Percentiles rank a stretch among this genome's conserved stretches.
Evolutionary conservation across 2,888 invertebrate genomes (phyloP).

Genomic region (Plusia festucae): DNA sequence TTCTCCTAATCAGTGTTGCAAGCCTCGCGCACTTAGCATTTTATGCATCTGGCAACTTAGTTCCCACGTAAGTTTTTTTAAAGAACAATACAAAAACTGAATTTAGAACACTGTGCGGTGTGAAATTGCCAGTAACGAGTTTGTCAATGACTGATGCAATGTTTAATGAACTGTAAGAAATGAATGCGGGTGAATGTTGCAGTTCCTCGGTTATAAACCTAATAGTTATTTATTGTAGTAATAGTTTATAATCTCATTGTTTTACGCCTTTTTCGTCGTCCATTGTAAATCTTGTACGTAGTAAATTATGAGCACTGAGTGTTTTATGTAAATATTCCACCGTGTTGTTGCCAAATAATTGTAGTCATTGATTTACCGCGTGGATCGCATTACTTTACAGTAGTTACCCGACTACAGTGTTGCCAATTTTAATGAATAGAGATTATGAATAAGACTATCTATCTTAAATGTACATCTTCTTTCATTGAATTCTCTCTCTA

Average conservation of each 20-base stretch:
- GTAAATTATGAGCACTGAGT: slow-evolving; percentile 53
- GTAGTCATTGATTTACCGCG: slow-evolving; percentile 37
- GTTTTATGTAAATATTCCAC: slow-evolving; percentile 57
- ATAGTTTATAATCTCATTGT: slow-evolving; percentile 56
- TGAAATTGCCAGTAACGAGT: slow-evolving; percentile 49
- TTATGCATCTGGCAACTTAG: slow-evolving; percentile 45
- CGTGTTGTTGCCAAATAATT: slow-evolving; percentile 58
- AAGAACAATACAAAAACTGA: slow-evolving; percentile 41
- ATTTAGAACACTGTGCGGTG: slow-evolving; percentile 44
- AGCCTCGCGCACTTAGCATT: slow-evolving; percentile 65
- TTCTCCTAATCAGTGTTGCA: slow-evolving; percentile 66
- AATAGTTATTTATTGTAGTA: slow-evolving; percentile 59
- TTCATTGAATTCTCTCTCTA: slow-evolving; percentile 16
- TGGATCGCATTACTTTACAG: slow-evolving; percentile 23
- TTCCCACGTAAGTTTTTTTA: slow-evolving; percentile 56
- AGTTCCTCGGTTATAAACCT: slow-evolving; percentile 63
- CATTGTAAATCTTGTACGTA: slow-evolving; percentile 55
- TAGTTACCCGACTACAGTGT: slow-evolving; percentile 36
- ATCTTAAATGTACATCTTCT: slow-evolving; percentile 8
- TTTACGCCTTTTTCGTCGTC: slow-evolving; percentile 57
- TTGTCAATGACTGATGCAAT: slow-evolving; percentile 52
- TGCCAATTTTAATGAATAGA: slow-evolving; percentile 10
- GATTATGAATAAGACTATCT: slow-evolving; percentile 10
- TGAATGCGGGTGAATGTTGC: slow-evolving; percentile 56
- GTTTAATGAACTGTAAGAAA: slow-evolving; percentile 53